Base-by-base conservation (phyloP, 1,140 invertebrate genomes). In the Ceratina australensis region DNA sequence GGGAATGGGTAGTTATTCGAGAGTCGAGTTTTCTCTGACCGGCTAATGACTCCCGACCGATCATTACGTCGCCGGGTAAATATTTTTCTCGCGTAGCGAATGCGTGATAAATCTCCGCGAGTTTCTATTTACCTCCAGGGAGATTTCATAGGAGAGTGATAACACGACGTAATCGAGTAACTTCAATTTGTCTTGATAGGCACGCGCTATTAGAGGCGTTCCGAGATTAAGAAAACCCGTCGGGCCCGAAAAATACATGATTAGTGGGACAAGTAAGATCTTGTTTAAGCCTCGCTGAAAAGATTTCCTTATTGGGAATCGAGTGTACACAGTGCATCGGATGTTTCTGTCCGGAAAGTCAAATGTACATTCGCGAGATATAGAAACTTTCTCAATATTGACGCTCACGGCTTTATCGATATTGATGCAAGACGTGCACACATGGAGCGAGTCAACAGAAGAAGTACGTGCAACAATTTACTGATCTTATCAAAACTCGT, bases 1-100 rank as follows among this genome's bases (percentile, higher is more conserved):
- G 72, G 52, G 72, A 74, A 74, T 28, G 63, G 63, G 16, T 12
- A 49, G 24, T 52, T 47, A 73, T 20, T 22, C 28, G 49, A 10
- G 4, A 13, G 20, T 5, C 20, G 42, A 20, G 63, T 57, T 75
- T 67, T 67, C 72, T 67, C 72, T 10, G 33, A n/a, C 18, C 50
- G 33, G 47, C 57, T 59, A 49, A 59, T 28, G 33, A 59, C 18
- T 16, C 18, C 52, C 33, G 72, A 65, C 8, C 20, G 52, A 67
- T 67, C 24, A 13, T 59, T 68, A 33, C 5, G 33, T 33, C 42
- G n/a, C 18, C 15, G 54, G 18, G 52, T 47, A 66, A 66, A 74
- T 74, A 24, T 64, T 72, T 52, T 33, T 20, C 24, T 24, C 33
- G 5, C 33, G 33, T 42, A 42, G 33, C 33, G 33, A 42, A 42